Evolutionary conservation across 2,888 invertebrate species (phyloP).

Genomic region (Aradus depressus): DNA sequence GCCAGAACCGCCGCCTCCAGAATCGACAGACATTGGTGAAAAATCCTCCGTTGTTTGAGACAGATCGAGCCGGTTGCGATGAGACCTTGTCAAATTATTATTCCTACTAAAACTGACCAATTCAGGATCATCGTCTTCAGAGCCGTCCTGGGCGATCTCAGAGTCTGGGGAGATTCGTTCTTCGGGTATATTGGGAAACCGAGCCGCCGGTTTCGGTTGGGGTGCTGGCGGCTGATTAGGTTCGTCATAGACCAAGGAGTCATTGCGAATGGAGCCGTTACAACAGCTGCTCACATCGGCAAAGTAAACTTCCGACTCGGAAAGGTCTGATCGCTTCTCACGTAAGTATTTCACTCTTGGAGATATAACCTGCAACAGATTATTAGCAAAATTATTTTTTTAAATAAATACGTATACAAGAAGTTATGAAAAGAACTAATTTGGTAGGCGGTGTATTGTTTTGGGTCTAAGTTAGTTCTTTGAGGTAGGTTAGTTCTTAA

Average conservation of each 20-base stretch:
- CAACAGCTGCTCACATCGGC: constrained; percentile 72
- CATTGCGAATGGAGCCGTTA: constrained; percentile 52
- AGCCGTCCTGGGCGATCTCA: constrained; percentile 27
- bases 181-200: constrained; percentile 26
- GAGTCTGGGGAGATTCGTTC: constrained; percentile 26
- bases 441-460: no score
- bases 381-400: no score
- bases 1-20: constrained; percentile 27
- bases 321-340: constrained; percentile 44
- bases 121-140: constrained; percentile 29
- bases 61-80: constrained; percentile 22
- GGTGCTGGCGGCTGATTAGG: constrained; percentile 34
- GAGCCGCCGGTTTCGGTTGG: constrained; percentile 3
- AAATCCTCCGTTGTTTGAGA: constrained; percentile 24
- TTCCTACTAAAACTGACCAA: constrained; percentile 27
- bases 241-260: constrained; percentile 47
- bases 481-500: no score
- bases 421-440: no score
- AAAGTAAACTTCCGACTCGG: constrained; percentile 75
- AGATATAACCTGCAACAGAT: constrained; percentile 32
- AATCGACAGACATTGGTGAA: constrained; percentile 28
- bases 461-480: no score
- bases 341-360: constrained; percentile 40
- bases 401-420: no score
- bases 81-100: constrained; percentile 15